Percentiles rank a stretch among this genome's conserved stretches.
These are phyloP conservation scores for Myioborus melanocephalus DNA, from an alignment of 2,797 vertebrate species.

Conservation along the genomic window DNA sequence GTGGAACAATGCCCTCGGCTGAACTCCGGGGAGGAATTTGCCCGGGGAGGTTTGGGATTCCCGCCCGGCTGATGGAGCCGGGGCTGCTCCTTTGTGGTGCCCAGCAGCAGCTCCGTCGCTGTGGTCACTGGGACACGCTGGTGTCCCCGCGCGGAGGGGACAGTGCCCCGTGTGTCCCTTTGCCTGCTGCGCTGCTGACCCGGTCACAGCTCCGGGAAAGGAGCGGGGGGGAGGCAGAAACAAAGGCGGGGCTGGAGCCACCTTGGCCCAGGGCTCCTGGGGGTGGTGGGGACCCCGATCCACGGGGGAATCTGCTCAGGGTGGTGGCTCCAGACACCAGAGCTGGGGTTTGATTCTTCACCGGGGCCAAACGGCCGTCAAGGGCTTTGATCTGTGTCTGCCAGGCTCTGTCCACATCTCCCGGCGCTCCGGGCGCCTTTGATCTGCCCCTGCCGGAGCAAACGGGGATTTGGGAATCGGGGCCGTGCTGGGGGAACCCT, in stretches of 20 bases:
- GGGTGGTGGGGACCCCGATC: fast-evolving
- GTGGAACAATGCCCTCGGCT: not conserved
- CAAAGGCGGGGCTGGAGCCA: not conserved
- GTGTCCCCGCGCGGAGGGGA: not conserved
- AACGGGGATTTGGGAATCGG: fast-evolving
- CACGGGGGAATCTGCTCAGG: not conserved
- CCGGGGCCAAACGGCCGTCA: fast-evolving
- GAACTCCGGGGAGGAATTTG: not conserved
- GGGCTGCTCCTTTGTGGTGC: not conserved
- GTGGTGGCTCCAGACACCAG: not conserved
- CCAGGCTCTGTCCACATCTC: not conserved
- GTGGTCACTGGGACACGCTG: fast-evolving
- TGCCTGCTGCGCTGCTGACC: not conserved
- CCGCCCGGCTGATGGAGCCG: not conserved
- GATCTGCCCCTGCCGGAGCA: not conserved
- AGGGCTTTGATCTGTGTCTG: not conserved
- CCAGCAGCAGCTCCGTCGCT: fast-evolving
- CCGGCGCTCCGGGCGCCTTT: fast-evolving
- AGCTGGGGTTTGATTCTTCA: not conserved
- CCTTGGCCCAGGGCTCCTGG: not conserved
- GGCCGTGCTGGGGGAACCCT: not conserved
- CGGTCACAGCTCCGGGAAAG: not conserved
- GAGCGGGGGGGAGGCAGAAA: not conserved
- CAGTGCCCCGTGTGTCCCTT: not conserved
- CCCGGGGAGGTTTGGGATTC: not conserved